phyloP scores from a whole-genome alignment of 2,888 invertebrate genomes.

The Dicyrtomina minuta region DNA sequence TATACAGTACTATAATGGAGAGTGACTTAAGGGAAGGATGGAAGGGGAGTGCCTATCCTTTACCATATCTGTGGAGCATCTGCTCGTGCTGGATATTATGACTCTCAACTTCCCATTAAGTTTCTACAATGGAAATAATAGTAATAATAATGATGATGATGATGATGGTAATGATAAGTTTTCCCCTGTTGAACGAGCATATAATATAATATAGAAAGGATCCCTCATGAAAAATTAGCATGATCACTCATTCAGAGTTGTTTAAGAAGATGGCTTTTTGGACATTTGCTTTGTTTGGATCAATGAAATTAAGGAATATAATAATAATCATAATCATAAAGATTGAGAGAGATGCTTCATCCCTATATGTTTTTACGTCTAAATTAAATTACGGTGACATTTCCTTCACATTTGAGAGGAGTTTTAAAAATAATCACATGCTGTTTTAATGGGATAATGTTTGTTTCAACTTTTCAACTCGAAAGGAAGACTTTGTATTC shows the following conservation, averaged over 20 bases:
- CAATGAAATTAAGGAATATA: constrained; percentile 18
- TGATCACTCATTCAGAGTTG: constrained; percentile 14
- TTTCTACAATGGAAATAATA: no score
- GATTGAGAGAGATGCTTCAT: constrained; percentile 9
- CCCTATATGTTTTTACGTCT: constrained; percentile 8
- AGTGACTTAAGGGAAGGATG: no score
- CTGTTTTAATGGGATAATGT: constrained; percentile 6
- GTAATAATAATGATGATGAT: no score
- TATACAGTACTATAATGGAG: no score
- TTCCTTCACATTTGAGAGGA: neutral
- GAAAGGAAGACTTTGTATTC: constrained; percentile 3
- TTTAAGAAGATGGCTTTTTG: constrained; percentile 2
- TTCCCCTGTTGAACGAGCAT: neutral
- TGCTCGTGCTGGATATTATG: no score
- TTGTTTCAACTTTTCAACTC: constrained; percentile 8
- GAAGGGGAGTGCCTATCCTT: no score
- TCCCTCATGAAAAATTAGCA: constrained; percentile 13
- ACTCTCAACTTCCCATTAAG: no score
- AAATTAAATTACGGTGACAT: constrained; percentile 21
- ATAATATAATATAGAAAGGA: no score
- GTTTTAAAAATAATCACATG: neutral
- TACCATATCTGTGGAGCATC: no score
- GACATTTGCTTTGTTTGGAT: neutral
- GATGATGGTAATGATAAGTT: no score
- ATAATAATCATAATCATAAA: constrained; percentile 27